Evolutionary conservation across 2,888 invertebrate genomes (phyloP), one percentile per base, ranked within the genome.

Genomic region (Pyralis farinalis): DNA sequence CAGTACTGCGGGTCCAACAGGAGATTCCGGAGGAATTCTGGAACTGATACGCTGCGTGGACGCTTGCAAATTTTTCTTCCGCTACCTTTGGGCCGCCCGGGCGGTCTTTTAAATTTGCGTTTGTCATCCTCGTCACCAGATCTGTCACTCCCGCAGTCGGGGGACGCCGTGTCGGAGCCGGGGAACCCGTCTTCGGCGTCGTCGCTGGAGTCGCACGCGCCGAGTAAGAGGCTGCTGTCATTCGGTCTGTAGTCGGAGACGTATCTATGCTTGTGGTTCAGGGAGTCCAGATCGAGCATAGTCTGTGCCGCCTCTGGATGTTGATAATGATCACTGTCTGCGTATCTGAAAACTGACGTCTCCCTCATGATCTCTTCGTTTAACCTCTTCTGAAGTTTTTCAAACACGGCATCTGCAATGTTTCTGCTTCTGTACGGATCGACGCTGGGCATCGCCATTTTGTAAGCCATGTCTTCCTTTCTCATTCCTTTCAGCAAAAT

Each of bases 21-120:
- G 21, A 97, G 90, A 70, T 96, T 95, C 51, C 95, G 90, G 55
- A 97, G 93, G 75, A 97, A 97, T 76, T 97, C 96, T 91, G 97
- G 97, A 28, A 97, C 89, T 31, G 89, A 89, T 2, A 89, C 88
- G 69, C 86, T 89, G 47, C 83, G 68, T 4, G 86, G 81, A 32
- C 86, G 82, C 61, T 89, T 89, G 54, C 72, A 70, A 28, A 75
- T 63, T 51, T 86, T 89, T 37, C 82, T 69, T 7, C 89, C 89
- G 58, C 84, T 87, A 10, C 90, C 90, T 43, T 85, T 86, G 5
- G 91, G 91, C 49, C 91, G 81, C 16, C 91, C 91, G 0, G 91
- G 91, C 9, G 89, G 86, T 53, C 91, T 78, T 57, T 91, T 91
- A 43, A 83, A 70, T 63, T 83, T 85, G 33, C 76, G 65, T 48